Conservation (phyloP, 2,113 vertebrate genomes). For the Catharus bicknelli region DNA sequence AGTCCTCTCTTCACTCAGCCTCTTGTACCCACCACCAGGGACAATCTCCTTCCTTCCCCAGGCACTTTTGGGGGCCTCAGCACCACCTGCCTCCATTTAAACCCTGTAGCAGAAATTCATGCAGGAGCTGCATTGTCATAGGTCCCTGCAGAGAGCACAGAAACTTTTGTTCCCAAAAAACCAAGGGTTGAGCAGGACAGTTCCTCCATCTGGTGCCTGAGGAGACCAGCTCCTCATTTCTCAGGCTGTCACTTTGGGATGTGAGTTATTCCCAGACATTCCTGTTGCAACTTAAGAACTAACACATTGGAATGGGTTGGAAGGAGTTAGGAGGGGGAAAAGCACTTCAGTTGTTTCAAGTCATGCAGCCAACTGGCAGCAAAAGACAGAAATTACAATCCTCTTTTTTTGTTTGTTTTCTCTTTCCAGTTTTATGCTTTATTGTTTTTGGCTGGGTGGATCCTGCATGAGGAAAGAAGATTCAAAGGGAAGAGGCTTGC, state of each 20-base stretch:
- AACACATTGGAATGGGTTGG: background rate
- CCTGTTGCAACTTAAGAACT: background rate
- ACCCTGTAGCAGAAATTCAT: background rate
- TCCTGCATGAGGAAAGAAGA: background rate
- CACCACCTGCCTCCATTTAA: background rate
- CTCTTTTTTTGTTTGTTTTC: background rate
- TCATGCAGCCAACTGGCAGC: background rate
- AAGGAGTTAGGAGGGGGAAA: background rate
- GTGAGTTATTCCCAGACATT: background rate
- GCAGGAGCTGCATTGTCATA: fast-evolving
- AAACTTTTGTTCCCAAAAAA: background rate
- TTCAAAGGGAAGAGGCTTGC: background rate
- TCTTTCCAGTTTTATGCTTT: constrained; percentile 2
- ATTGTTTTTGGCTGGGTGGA: constrained; percentile 19
- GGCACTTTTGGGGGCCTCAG: background rate
- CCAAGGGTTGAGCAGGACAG: background rate
- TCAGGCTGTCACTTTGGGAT: background rate
- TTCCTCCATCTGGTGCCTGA: background rate
- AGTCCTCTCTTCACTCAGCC: background rate
- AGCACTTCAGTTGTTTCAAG: background rate
- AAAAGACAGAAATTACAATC: background rate
- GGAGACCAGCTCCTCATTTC: background rate
- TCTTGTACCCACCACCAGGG: fast-evolving
- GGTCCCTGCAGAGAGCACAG: background rate
- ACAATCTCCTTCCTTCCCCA: background rate